A percentile compares a stretch with the other conserved stretches of the same genome.
These are phyloP conservation scores for Caerostris extrusa DNA, from an alignment of 1,140 invertebrate genomes.

Conservation along the genomic window DNA sequence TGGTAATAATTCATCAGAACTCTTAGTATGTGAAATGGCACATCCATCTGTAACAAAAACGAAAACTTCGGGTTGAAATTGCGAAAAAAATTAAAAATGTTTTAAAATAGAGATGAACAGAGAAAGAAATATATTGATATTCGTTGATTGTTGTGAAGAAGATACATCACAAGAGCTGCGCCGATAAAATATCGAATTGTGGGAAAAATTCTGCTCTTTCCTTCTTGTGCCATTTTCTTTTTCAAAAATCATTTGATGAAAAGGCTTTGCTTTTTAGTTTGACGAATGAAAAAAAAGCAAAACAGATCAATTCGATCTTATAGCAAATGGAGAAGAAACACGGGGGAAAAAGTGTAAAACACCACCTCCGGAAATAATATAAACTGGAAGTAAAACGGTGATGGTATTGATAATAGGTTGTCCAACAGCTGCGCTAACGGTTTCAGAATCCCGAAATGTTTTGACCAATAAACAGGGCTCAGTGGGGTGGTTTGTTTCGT, in stretches of 20 bases:
- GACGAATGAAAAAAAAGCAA: background rate
- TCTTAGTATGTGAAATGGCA: background rate
- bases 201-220: background rate
- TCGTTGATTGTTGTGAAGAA: conserved; percentile 27
- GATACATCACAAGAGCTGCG: background rate
- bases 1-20: conserved; percentile 46
- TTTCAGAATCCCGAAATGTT: background rate
- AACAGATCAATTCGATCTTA: background rate
- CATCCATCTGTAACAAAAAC: background rate
- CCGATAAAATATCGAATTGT: conserved; percentile 40
- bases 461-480: background rate
- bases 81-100: background rate
- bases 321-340: conserved; percentile 1
- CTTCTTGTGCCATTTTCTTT: background rate
- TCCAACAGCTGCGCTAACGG: background rate
- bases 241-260: conserved; percentile 21
- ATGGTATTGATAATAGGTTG: background rate
- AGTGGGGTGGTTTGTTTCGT: background rate
- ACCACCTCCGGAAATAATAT: background rate
- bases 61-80: background rate
- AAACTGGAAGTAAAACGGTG: background rate
- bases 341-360: background rate
- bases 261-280: background rate
- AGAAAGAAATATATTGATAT: conserved; percentile 25
- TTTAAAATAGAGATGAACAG: background rate